A percentile compares a stretch with the other conserved stretches of the same genome.
phyloP scores from a whole-genome alignment of 2,113 vertebrate genomes.

The Antigone vipio region DNA sequence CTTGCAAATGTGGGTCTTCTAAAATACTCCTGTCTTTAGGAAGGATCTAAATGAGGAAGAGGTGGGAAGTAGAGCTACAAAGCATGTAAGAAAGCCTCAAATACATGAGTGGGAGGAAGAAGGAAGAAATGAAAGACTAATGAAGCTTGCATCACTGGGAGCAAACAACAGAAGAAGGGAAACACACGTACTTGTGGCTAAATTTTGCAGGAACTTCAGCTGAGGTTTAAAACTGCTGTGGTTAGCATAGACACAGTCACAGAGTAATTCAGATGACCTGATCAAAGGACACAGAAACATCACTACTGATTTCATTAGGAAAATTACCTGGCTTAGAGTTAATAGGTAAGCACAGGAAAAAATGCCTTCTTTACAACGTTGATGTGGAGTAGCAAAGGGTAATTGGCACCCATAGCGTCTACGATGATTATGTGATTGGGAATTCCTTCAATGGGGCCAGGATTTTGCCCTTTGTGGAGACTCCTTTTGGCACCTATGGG shows the following conservation, averaged over 20 bases:
- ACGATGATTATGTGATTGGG: accelerated
- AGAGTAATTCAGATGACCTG: background rate
- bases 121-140: constrained; percentile 55
- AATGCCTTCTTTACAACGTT: background rate
- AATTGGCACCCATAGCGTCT: background rate
- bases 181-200: background rate
- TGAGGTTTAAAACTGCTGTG: background rate
- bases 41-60: constrained; percentile 46
- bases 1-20: constrained; percentile 47
- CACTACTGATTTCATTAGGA: background rate
- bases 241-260: background rate
- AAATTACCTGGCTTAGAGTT: background rate
- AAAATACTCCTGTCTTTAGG: constrained; percentile 18
- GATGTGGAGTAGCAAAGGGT: background rate
- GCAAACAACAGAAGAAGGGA: constrained; percentile 23
- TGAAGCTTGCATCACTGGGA: constrained; percentile 42
- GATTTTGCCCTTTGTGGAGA: background rate
- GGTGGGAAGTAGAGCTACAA: constrained; percentile 47
- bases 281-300: background rate
- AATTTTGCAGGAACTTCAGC: constrained; percentile 19
- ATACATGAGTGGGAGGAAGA: constrained; percentile 51
- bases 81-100: constrained; percentile 38
- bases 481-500: background rate
- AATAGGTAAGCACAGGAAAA: background rate
- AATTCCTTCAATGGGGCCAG: background rate